These are phyloP conservation scores for Caracal caracal DNA, from an alignment of 2,113 vertebrate species.

Conservation along the genomic window DNA sequence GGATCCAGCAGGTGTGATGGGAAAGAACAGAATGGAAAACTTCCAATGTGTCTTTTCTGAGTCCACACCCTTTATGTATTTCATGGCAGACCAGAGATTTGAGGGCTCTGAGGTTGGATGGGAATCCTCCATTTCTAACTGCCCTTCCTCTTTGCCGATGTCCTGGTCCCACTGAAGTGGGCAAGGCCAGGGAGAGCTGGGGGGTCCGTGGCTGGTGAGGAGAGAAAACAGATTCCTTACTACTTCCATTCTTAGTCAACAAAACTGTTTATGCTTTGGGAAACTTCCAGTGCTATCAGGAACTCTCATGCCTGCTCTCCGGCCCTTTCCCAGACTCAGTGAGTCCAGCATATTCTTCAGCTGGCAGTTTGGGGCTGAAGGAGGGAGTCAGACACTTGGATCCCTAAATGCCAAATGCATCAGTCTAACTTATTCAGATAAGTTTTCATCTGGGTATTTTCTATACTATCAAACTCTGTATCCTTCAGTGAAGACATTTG, in stretches of 20 bases:
- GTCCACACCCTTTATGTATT: accelerated
- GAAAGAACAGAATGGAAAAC: neutral
- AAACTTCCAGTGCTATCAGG: neutral
- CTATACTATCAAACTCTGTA: constrained; percentile 70
- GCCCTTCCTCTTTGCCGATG: neutral
- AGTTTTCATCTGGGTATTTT: constrained; percentile 75
- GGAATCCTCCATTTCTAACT: too few species aligned
- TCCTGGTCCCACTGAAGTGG: neutral
- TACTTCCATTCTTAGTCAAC: neutral
- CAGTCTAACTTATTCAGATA: constrained; percentile 73
- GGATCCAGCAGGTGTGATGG: neutral
- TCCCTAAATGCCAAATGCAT: constrained; percentile 48
- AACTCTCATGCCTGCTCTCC: too few species aligned
- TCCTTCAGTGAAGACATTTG: constrained; percentile 79
- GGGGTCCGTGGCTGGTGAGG: neutral
- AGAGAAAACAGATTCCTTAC: neutral
- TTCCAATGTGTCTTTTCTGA: neutral
- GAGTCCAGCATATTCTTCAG: neutral
- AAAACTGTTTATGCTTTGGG: neutral
- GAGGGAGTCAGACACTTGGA: neutral
- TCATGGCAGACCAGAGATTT: neutral
- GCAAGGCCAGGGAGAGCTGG: neutral
- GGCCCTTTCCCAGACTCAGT: neutral
- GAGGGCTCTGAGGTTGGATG: neutral
- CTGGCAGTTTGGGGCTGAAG: neutral